These are phyloP conservation scores for Drosophila guanche DNA, from an alignment of 1,140 invertebrate genomes.

Conservation along the genomic window DNA sequence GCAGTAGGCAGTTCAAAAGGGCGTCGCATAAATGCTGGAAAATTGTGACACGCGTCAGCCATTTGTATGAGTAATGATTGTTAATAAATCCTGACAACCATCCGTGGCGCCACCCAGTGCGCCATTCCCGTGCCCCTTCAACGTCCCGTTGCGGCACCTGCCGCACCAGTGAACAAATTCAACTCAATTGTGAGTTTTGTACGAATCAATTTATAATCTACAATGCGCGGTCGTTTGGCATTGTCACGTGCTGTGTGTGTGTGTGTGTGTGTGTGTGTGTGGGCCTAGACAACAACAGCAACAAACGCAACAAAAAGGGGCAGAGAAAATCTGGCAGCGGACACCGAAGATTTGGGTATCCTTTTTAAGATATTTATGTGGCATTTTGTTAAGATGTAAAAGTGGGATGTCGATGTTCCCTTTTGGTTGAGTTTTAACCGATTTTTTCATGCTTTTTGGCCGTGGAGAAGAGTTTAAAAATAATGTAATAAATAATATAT, in stretches of 20 bases:
- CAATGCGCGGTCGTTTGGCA: slow-evolving; percentile 56
- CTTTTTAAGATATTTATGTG: too few relatives aligned
- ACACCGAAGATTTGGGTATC: too few relatives aligned
- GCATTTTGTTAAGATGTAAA: too few relatives aligned
- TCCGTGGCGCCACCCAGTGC: slow-evolving; percentile 12
- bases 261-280: not conserved
- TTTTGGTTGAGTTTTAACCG: too few relatives aligned
- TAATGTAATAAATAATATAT: too few relatives aligned
- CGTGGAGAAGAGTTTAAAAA: too few relatives aligned
- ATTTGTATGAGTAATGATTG: slow-evolving; percentile 82
- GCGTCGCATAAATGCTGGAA: slow-evolving; percentile 77
- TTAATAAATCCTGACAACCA: slow-evolving; percentile 72
- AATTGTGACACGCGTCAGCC: slow-evolving; percentile 81
- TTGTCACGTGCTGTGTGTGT: slow-evolving; percentile 64
- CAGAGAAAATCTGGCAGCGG: slow-evolving; percentile 1
- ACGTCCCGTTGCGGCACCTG: slow-evolving; percentile 33
- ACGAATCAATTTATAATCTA: slow-evolving; percentile 81
- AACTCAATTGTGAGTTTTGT: slow-evolving; percentile 78
- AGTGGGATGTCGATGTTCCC: too few relatives aligned
- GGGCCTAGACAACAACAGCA: slow-evolving; percentile 46
- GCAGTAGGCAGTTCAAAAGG: slow-evolving; percentile 70
- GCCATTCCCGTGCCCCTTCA: slow-evolving; percentile 7
- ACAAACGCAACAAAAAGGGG: not conserved
- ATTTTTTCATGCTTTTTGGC: too few relatives aligned
- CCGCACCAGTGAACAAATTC: slow-evolving; percentile 64